These are phyloP conservation scores for Catharus bicknelli DNA, from an alignment of 2,113 vertebrate species.

Conservation along the genomic window DNA sequence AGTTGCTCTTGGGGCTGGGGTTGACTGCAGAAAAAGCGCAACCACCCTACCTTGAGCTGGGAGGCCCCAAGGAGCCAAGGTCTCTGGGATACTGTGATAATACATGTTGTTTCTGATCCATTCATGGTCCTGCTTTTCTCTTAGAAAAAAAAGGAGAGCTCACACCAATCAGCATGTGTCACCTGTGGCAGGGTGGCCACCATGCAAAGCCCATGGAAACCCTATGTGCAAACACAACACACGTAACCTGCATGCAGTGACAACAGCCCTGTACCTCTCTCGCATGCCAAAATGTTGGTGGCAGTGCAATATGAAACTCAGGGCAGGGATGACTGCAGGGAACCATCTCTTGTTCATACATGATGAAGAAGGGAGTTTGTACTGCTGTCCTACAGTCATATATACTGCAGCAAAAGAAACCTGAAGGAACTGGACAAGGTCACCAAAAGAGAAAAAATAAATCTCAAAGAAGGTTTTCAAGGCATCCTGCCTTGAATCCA, in stretches of 20 bases:
- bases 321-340: background rate
- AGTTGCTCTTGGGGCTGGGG: background rate
- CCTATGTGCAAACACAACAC: rapidly evolving
- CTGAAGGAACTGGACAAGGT: background rate
- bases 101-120: background rate
- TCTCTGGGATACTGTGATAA: too few relatives aligned
- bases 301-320: rapidly evolving
- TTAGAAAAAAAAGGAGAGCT: background rate
- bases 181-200: background rate
- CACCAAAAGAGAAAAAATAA: background rate
- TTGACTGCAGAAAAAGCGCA: background rate
- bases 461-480: background rate
- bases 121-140: background rate
- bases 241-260: background rate
- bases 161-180: background rate
- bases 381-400: background rate
- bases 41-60: rapidly evolving
- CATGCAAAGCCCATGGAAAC: background rate
- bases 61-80: background rate
- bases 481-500: background rate
- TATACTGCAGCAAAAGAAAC: background rate
- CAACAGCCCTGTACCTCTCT: rapidly evolving
- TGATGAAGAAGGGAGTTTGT: background rate
- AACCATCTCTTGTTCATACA: background rate
- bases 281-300: rapidly evolving